phyloP scores from a whole-genome alignment of 2,113 vertebrate species.

The Sminthopsis crassicaudata region DNA sequence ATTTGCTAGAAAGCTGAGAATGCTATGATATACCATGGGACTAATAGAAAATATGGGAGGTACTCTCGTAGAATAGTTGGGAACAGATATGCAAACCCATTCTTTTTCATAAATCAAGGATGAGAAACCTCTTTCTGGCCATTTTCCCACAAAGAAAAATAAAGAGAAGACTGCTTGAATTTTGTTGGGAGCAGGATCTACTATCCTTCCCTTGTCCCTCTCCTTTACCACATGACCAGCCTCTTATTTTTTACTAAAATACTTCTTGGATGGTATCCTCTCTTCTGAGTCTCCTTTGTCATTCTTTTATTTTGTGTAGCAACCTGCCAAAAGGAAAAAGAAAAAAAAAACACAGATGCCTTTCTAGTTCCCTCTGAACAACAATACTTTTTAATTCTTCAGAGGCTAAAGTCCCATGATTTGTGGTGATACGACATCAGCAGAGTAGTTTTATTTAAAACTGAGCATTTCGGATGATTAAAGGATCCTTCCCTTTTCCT shows the following conservation, averaged over 20 bases:
- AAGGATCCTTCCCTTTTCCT: not conserved
- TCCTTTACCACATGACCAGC: not conserved
- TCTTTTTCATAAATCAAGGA: not conserved
- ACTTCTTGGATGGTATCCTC: not conserved
- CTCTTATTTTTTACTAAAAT: not conserved
- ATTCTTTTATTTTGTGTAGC: not conserved
- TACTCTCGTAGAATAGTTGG: not conserved
- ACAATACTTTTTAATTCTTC: not conserved
- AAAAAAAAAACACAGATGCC: not conserved
- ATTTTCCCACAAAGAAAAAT: not conserved
- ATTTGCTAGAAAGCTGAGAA: not conserved
- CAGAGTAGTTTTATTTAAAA: not conserved
- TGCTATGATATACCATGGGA: not conserved
- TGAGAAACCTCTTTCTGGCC: not conserved
- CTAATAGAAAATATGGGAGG: not conserved
- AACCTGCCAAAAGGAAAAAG: not conserved
- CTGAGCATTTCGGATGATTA: not conserved
- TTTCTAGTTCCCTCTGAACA: not conserved
- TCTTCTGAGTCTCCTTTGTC: not conserved
- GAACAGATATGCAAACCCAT: not conserved
- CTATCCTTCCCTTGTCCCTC: not conserved
- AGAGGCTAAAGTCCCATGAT: not conserved
- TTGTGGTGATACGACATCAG: not conserved
- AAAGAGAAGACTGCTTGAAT: not conserved
- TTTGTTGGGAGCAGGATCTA: not conserved